Base-by-base conservation (phyloP, 2,113 vertebrate genomes). In the Leucopsar rothschildi region DNA sequence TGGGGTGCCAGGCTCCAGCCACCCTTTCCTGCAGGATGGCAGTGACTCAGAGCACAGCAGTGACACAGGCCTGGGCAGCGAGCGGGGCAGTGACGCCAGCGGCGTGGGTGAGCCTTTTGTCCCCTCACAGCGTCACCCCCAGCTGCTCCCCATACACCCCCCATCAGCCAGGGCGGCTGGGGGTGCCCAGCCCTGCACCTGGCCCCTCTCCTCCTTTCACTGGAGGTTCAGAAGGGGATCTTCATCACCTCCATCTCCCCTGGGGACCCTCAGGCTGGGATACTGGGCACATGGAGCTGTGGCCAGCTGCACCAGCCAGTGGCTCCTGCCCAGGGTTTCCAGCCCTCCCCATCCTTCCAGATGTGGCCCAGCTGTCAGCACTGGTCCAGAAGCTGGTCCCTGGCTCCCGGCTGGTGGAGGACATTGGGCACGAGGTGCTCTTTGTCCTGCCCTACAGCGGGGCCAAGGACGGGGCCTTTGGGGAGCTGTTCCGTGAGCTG, bases 401-500 rank as follows among this genome's bases (percentile, higher is more conserved):
- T 0, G 97, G 97, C 20, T 98, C 98, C 0, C 95, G 35, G 63
- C 96, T 99, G 96, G 98, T 98, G 82, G 97, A 99, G 90, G 98
- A 99, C 47, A 96, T 98, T 0, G 98, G 98, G 7, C 97, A 97
- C 0, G 98, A 99, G 94, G 97, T 98, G 9, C 97, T 98, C 42
- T 96, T 99, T 10, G 93, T 97, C 68, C 91, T 99, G 85, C 99
- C 99, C 7, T 98, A 98, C 33, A 47, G 28, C 0, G 98, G 98
- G 0, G 98, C 98, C 28, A 98, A 97, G 88, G 98, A 99, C 0
- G 98, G 98, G 31, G 96, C 98, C 42, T 98, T 99, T 0, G 97
- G 95, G 8, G 14, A 95, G 25, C 98, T 99, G 39, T 98, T 99
- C 95, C 82, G 16, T 0, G 98, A 98, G 80, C 97, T 99, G 94